Conservation (phyloP, 2,113 vertebrate species). For the Channa argus region DNA sequence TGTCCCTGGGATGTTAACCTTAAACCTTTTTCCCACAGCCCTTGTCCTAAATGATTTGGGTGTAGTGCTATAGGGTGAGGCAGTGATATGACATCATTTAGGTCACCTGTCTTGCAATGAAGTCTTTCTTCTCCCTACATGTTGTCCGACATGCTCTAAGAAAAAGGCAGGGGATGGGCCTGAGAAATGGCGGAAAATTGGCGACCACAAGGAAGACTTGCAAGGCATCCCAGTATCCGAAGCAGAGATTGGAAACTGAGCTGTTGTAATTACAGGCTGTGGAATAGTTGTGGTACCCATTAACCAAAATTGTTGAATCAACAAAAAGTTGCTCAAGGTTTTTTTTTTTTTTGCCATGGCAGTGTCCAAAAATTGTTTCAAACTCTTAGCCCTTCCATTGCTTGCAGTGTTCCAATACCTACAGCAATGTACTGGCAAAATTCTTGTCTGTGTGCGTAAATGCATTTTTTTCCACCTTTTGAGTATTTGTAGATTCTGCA, state of each 20-base stretch:
- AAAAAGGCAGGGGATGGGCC: slow-evolving; percentile 66
- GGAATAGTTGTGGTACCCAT: slow-evolving; percentile 89
- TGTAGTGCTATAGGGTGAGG: slow-evolving; percentile 46
- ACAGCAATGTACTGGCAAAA: slow-evolving; percentile 82
- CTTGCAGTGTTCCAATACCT: slow-evolving; percentile 82
- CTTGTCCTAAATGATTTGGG: slow-evolving; percentile 40
- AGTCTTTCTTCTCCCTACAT: slow-evolving; percentile 60
- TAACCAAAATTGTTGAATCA: slow-evolving; percentile 90
- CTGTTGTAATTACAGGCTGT: slow-evolving; percentile 89
- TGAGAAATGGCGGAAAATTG: slow-evolving; percentile 86
- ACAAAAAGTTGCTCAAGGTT: slow-evolving; percentile 85
- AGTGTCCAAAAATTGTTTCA: slow-evolving; percentile 82
- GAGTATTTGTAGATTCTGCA: slow-evolving; percentile 29
- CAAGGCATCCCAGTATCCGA: slow-evolving; percentile 81
- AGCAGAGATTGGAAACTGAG: slow-evolving; percentile 87
- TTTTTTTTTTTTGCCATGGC: slow-evolving; percentile 80
- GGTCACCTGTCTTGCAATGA: slow-evolving; percentile 80
- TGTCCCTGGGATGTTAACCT: slow-evolving; percentile 53
- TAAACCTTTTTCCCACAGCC: slow-evolving; percentile 70
- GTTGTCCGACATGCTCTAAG: slow-evolving; percentile 66
- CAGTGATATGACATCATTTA: slow-evolving; percentile 54
- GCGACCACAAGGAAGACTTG: slow-evolving; percentile 81
- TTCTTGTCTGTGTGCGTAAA: slow-evolving; percentile 68
- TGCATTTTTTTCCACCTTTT: slow-evolving; percentile 56
- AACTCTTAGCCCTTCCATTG: slow-evolving; percentile 80